Evolutionary conservation across 2,888 invertebrate species (phyloP).

Genomic region (Apotomis betuletana): DNA sequence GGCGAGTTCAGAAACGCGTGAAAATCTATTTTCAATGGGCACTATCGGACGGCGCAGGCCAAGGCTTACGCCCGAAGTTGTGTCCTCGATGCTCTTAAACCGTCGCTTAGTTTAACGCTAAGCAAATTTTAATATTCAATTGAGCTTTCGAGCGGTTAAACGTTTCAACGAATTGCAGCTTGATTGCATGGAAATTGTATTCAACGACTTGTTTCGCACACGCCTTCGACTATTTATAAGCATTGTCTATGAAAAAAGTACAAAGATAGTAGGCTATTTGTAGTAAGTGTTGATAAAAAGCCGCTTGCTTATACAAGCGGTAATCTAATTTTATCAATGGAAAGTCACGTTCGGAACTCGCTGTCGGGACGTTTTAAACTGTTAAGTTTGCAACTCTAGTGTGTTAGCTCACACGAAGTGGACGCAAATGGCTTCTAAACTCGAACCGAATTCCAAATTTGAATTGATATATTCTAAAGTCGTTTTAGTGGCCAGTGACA

Average conservation of each 20-base stretch:
- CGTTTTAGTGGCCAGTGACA: slow-evolving; percentile 23
- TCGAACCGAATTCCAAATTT: slow-evolving; percentile 42
- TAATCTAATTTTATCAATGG: slow-evolving; percentile 58
- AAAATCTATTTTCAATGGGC: slow-evolving; percentile 83
- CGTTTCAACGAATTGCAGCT: slow-evolving; percentile 35
- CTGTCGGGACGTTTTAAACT: slow-evolving; percentile 71
- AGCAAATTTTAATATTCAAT: slow-evolving; percentile 83
- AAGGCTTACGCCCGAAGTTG: slow-evolving; percentile 77
- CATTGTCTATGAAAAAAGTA: slow-evolving; percentile 1
- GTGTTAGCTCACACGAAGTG: slow-evolving; percentile 63
- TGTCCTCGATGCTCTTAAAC: slow-evolving; percentile 70
- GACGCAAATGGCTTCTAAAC: slow-evolving; percentile 48
- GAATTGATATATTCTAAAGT: slow-evolving; percentile 34
- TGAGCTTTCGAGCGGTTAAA: slow-evolving; percentile 63
- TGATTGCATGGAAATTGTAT: slow-evolving; percentile 37
- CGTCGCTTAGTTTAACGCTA: slow-evolving; percentile 71
- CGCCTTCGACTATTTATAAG: slow-evolving; percentile 17
- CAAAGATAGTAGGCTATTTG: slow-evolving; percentile 1
- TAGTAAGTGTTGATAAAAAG: slow-evolving; percentile 11
- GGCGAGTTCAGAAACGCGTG: slow-evolving; percentile 58
- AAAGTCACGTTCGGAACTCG: slow-evolving; percentile 61
- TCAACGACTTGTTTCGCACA: slow-evolving; percentile 24
- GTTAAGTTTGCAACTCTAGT: slow-evolving; percentile 63
- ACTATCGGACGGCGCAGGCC: slow-evolving; percentile 79
- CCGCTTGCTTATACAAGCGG: slow-evolving; percentile 12